Base-by-base conservation (phyloP, 2,888 invertebrate genomes). In the Nemapogon koenigi region DNA sequence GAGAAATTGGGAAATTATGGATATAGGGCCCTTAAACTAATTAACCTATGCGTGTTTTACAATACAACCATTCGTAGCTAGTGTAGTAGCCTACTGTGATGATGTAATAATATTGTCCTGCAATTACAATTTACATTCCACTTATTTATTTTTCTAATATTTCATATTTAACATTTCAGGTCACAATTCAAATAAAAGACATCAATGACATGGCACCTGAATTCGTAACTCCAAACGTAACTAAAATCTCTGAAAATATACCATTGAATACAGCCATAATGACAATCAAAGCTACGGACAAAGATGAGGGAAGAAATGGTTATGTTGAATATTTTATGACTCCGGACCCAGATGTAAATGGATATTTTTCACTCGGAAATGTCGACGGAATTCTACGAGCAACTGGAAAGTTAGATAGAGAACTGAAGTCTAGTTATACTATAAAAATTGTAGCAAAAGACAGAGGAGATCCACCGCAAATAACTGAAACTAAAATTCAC, bases 191-290 rank as follows among this genome's bases (percentile, higher is more conserved):
- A 44, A 80, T 97, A 38, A 87, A 90, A 59, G 96, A 97, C 67
- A 90, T 94, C 44, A 96, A 97, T 72, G 96, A 97, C 63, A 89
- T 92, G 83, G 85, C 90, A 25, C 96, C 96, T 3, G 87, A 87
- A 56, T 94, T 96, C 67, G 83, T 89, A 45, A 88, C 91, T 3
- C 83, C 89, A 15, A 90, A 90, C 56, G 84, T 86, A 55, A 91
- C 93, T 19, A 73, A 87, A 25, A 86, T 95, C 11, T 81, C 87
- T 42, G 95, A 95, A 76, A 94, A 94, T 66, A 88, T 91, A 43
- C 88, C 92, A 8, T 64, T 87, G 28, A 94, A 94, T 59, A 91
- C 93, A 2, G 89, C 94, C 27, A 87, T 95, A 16, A 90, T 92
- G 85, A 91, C 90, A 7, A 85, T 95, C 43, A 94, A 94, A 69